Base-by-base conservation (phyloP, 2,888 invertebrate genomes). In the Amitus sp. region DNA sequence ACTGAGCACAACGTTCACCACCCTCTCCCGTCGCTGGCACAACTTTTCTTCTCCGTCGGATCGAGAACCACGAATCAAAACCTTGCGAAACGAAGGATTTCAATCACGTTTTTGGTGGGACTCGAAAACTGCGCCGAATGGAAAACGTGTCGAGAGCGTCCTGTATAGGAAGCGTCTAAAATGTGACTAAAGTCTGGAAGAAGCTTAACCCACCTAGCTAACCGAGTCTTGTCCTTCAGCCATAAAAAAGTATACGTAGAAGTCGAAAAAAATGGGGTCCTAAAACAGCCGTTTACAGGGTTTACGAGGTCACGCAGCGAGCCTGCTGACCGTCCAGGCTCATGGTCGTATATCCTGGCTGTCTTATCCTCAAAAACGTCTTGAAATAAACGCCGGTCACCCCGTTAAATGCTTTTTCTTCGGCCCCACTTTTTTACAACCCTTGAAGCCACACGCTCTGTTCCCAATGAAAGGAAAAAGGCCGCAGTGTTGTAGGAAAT, bases 401-500 rank as follows among this genome's bases (percentile, higher is more conserved):
- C 77, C 79, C 72, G 75, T 80, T 79, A 72, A 77, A 76, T 69
- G 70, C 54, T 75, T 77, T 77, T 76, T 74, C 74, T 65, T 66
- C 57, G 67, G 66, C 60, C 56, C 40, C 53, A 67, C 66, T 70
- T 72, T 76, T 77, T 78, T 74, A 78, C 78, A 80, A 80, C 79
- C 79, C 80, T 80, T 79, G 72, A 76, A 66, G 66, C 34, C 42
- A 49, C 49, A 30, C 47, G 47, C 33, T n/a, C 28, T 27, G 17
- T 58, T 52, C 49, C 53, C 54, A 61, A 55, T 62, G 68, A 51
- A 72, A 68, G 67, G 62, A 65, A 64, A 74, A 73, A 76, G 74
- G 74, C 80, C 78, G 67, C 75, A 73, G 73, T 80, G 75, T 82
- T 82, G 77, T 76, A 80, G 82, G 82, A 82, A 82, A 69, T 67